A percentile compares a stretch with the other conserved stretches of the same genome.
Evolutionary conservation across 2,797 vertebrate genomes (phyloP).

Genomic region (Apodemus agrarius): DNA sequence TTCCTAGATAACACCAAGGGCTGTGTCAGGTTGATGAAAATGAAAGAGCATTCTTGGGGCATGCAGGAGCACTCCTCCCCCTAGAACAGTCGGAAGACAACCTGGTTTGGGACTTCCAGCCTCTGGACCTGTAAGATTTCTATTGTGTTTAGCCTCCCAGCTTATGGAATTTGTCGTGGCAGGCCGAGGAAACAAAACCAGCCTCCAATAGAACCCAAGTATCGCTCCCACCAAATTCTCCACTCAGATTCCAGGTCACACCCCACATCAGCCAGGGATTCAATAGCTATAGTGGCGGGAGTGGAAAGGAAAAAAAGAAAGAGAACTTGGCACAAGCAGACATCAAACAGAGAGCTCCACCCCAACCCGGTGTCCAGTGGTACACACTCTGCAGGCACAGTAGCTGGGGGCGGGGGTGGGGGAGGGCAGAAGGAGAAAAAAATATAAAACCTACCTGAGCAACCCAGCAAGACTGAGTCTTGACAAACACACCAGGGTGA

Average conservation of each 20-base stretch:
- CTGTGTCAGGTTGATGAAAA: background rate
- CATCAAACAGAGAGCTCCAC: background rate
- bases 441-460: background rate
- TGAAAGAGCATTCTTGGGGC: background rate
- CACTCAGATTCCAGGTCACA: background rate
- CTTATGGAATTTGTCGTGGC: background rate
- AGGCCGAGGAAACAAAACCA: constrained; percentile 22
- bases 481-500: background rate
- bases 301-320: constrained; percentile 1
- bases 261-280: background rate
- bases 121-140: background rate
- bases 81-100: background rate
- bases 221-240: background rate
- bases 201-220: background rate
- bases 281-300: constrained; percentile 13
- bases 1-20: background rate
- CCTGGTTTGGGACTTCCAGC: background rate
- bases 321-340: background rate
- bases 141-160: background rate
- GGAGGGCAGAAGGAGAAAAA: background rate
- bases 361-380: background rate
- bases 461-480: background rate
- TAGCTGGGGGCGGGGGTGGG: no score
- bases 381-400: background rate
- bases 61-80: background rate